Evolutionary conservation across 2,113 vertebrate genomes (phyloP).

Genomic region (Callocephalon fimbriatum): DNA sequence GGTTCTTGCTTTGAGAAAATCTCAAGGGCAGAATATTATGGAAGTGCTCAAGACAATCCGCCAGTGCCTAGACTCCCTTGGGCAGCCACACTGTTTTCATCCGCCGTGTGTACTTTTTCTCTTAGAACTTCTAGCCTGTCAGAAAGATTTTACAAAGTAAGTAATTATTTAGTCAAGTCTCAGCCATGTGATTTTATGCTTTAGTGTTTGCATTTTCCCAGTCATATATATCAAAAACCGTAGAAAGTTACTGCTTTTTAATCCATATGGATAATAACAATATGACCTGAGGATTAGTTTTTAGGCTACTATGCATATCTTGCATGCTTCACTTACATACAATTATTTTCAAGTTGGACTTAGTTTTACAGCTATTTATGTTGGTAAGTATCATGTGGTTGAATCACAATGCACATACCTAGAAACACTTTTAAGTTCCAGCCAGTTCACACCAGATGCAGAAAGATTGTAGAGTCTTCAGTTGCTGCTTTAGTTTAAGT

Average conservation of each 20-base stretch:
- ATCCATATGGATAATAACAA: background rate
- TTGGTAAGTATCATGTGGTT: background rate
- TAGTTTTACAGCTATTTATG: background rate
- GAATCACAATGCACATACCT: fast-evolving
- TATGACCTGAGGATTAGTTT: background rate
- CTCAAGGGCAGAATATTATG: constrained; percentile 87
- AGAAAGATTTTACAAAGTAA: constrained; percentile 96
- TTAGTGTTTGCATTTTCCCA: background rate
- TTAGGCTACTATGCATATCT: background rate
- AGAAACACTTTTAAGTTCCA: background rate
- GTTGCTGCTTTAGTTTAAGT: background rate
- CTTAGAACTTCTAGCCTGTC: constrained; percentile 92
- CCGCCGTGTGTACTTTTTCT: constrained; percentile 91
- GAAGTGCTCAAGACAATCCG: constrained; percentile 87
- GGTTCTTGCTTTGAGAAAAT: constrained; percentile 89
- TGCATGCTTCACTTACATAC: background rate
- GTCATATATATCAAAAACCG: background rate
- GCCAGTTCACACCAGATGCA: background rate
- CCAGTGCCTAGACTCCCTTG: constrained; percentile 85
- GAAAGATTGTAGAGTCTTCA: background rate
- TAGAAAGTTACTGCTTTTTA: background rate
- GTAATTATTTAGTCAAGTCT: background rate
- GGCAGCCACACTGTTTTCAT: constrained; percentile 93
- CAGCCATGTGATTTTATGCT: background rate
- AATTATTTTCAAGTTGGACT: background rate